phyloP scores from a whole-genome alignment of 2,113 vertebrate species.

The Polyodon spathula region DNA sequence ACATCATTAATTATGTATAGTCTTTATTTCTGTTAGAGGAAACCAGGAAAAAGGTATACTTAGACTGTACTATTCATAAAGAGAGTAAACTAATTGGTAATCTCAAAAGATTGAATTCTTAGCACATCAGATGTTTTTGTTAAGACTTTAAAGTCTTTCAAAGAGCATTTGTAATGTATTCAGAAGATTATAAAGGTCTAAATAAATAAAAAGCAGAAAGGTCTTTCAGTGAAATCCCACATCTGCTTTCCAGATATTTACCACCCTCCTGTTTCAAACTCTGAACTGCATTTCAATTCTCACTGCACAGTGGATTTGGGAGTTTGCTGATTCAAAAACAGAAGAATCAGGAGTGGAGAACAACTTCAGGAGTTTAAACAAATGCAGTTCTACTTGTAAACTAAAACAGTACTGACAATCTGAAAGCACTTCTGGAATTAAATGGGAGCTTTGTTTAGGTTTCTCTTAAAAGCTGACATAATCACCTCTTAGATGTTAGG shows the following conservation, averaged over 20 bases:
- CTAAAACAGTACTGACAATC: constrained; percentile 13
- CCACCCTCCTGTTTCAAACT: constrained; percentile 1
- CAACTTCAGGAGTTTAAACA: constrained; percentile 6
- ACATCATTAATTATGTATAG: no score
- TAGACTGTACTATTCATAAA: background rate
- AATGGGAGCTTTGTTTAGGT: constrained; percentile 14
- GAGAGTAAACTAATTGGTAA: background rate
- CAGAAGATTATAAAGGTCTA: background rate
- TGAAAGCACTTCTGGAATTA: constrained; percentile 13
- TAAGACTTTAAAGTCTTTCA: background rate
- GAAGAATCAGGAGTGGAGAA: background rate
- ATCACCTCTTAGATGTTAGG: constrained; percentile 20
- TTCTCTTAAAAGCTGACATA: constrained; percentile 17
- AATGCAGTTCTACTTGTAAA: background rate
- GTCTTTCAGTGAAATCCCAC: background rate
- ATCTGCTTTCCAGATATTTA: background rate
- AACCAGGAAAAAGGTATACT: no score
- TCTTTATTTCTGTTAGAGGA: no score
- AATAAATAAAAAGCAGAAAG: background rate
- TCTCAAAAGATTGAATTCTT: background rate
- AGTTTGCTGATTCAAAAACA: background rate
- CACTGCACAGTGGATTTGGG: background rate
- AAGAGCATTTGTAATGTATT: background rate
- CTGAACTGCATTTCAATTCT: constrained; percentile 3
- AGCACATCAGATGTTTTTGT: background rate